Evolutionary conservation across 1,140 invertebrate species (phyloP).

Genomic region (Hypsibius dujardini): DNA sequence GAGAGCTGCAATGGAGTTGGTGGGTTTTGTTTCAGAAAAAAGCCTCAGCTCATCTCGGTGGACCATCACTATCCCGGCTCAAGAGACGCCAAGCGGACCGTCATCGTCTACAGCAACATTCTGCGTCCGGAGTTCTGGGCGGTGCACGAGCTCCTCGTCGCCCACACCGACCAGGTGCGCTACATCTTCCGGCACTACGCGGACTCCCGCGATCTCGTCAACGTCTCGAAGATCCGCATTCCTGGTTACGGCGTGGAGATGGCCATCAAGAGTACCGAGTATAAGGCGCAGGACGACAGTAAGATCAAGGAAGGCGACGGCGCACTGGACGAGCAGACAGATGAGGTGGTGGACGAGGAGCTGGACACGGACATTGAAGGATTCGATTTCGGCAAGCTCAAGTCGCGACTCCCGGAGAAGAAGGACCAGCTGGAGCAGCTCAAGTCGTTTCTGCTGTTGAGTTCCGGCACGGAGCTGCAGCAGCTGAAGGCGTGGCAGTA

Average conservation of each 20-base stretch:
- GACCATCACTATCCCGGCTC: slow-evolving; percentile 63
- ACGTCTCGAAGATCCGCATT: slow-evolving; percentile 46
- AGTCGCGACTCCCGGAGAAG: slow-evolving; percentile 54
- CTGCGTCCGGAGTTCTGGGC: slow-evolving; percentile 51
- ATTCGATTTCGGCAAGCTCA: slow-evolving; percentile 64
- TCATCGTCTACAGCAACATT: slow-evolving; percentile 68
- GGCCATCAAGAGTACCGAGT: slow-evolving; percentile 96
- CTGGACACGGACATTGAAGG: slow-evolving; percentile 55
- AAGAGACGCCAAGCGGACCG: slow-evolving; percentile 37
- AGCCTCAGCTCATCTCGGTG: slow-evolving; percentile 30
- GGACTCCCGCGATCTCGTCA: slow-evolving; percentile 40
- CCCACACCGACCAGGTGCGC: slow-evolving; percentile 53
- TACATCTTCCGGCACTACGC: slow-evolving; percentile 73
- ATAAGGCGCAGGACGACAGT: slow-evolving; percentile 92
- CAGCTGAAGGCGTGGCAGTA: slow-evolving; percentile 36
- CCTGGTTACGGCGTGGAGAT: slow-evolving; percentile 96
- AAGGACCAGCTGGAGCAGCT: slow-evolving; percentile 52
- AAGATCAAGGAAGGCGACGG: slow-evolving; percentile 42
- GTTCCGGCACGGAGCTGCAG: slow-evolving; percentile 37
- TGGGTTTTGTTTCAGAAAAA: too few species aligned
- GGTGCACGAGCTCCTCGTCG: slow-evolving; percentile 53
- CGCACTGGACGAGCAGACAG: slow-evolving; percentile 35
- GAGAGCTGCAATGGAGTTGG: too few species aligned
- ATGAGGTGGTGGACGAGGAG: slow-evolving; percentile 41
- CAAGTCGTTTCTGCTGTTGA: slow-evolving; percentile 25